These are phyloP conservation scores for Hylyphantes graminicola DNA, from an alignment of 1,140 invertebrate species.

Conservation along the genomic window DNA sequence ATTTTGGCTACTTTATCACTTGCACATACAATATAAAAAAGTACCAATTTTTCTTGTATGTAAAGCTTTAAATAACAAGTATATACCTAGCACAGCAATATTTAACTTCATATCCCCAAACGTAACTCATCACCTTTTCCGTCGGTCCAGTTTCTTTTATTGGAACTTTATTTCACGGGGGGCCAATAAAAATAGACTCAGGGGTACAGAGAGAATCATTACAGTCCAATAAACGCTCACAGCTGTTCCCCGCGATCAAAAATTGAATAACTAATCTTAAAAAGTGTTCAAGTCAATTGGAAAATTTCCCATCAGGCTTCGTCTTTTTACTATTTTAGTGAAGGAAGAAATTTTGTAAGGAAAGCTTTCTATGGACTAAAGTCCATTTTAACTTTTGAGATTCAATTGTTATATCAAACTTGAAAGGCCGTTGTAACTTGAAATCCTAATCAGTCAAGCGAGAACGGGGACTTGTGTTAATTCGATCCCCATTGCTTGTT, in stretches of 20 bases:
- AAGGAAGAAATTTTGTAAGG: background rate
- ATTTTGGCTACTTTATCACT: too few species aligned
- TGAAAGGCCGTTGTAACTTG: background rate
- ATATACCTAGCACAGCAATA: too few species aligned
- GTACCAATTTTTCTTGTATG: too few species aligned
- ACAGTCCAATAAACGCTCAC: constrained; percentile 5
- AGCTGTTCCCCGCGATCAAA: background rate
- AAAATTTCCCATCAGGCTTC: background rate
- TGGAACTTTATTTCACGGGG: background rate
- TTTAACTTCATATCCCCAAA: background rate
- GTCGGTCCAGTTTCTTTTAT: constrained; percentile 4
- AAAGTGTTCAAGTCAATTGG: background rate
- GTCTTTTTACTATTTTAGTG: background rate
- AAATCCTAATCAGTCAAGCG: too few species aligned
- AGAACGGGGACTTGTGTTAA: too few species aligned
- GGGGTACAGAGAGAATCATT: background rate
- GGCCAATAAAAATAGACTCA: background rate
- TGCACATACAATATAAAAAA: too few species aligned
- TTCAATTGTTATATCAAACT: background rate
- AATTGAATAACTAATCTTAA: background rate
- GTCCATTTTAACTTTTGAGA: too few species aligned
- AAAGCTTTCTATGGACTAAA: background rate
- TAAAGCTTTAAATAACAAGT: too few species aligned
- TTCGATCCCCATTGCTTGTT: too few species aligned
- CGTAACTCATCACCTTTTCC: background rate